These are phyloP conservation scores for Dicroscelio sp. DNA, from an alignment of 2,888 invertebrate genomes.

Conservation along the genomic window DNA sequence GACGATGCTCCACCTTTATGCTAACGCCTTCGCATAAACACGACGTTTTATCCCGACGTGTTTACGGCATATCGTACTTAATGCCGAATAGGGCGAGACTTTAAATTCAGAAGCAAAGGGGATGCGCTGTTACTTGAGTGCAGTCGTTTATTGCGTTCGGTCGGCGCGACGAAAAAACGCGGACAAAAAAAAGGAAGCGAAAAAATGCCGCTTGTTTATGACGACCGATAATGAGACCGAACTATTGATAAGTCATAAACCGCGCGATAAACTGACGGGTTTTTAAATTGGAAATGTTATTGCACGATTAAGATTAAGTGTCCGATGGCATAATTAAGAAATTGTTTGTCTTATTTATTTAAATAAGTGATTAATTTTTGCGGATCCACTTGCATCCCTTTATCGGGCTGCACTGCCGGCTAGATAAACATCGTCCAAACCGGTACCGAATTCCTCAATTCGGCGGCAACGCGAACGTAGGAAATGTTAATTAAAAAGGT, in stretches of 20 bases:
- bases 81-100: slow-evolving; percentile 57
- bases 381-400: background rate
- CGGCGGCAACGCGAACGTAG: slow-evolving; percentile 49
- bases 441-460: slow-evolving; percentile 61
- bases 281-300: slow-evolving; percentile 64
- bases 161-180: background rate
- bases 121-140: slow-evolving; percentile 41
- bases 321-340: slow-evolving; percentile 54
- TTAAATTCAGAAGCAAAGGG: slow-evolving; percentile 65
- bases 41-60: slow-evolving; percentile 91
- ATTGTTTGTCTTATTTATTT: slow-evolving; percentile 59
- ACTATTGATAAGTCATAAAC: slow-evolving; percentile 60
- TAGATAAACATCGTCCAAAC: slow-evolving; percentile 61
- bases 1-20: slow-evolving; percentile 79
- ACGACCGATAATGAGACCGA: slow-evolving; percentile 52
- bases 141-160: slow-evolving; percentile 36
- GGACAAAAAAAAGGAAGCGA: slow-evolving; percentile 19
- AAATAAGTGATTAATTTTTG: slow-evolving; percentile 64
- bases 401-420: background rate
- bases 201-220: background rate
- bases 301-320: slow-evolving; percentile 47
- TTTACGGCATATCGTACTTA: slow-evolving; percentile 90
- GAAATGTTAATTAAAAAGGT: slow-evolving; percentile 76
- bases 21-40: slow-evolving; percentile 91
- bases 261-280: slow-evolving; percentile 52